Evolutionary conservation across 2,113 vertebrate species (phyloP).

Genomic region (Acrocephalus arundinaceus): DNA sequence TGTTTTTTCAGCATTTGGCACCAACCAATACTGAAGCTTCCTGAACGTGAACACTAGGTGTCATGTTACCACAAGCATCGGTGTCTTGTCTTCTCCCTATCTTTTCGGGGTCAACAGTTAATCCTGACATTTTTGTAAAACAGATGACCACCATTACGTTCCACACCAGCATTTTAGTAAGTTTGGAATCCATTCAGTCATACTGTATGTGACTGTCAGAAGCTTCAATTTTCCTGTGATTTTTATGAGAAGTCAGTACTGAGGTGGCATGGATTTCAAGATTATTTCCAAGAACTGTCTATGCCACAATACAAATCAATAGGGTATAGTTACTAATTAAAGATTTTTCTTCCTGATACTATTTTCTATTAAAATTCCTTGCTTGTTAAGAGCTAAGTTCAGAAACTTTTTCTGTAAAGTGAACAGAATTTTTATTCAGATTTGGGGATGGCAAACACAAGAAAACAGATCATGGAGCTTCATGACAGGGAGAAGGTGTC

Average conservation of each 20-base stretch:
- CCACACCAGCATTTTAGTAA: not conserved
- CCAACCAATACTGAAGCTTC: not conserved
- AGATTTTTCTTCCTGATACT: not conserved
- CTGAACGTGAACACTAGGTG: slow-evolving; percentile 53
- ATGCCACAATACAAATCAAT: not conserved
- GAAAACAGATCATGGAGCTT: not conserved
- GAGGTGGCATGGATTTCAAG: not conserved
- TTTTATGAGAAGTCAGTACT: not conserved
- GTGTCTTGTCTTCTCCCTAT: not conserved
- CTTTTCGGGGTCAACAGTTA: not conserved
- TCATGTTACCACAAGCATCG: not conserved
- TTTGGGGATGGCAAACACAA: not conserved
- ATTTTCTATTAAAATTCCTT: not conserved
- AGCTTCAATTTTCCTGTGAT: not conserved
- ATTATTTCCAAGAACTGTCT: not conserved
- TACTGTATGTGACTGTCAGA: not conserved
- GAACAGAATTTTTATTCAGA: not conserved
- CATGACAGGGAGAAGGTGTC: not conserved
- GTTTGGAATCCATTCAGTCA: not conserved
- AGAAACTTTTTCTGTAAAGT: not conserved
- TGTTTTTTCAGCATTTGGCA: not conserved
- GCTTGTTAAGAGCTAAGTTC: not conserved
- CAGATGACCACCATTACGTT: not conserved
- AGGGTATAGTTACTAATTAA: not conserved
- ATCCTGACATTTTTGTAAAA: not conserved